These are phyloP conservation scores for Nysson spinosus DNA, from an alignment of 2,888 invertebrate genomes.

Conservation along the genomic window DNA sequence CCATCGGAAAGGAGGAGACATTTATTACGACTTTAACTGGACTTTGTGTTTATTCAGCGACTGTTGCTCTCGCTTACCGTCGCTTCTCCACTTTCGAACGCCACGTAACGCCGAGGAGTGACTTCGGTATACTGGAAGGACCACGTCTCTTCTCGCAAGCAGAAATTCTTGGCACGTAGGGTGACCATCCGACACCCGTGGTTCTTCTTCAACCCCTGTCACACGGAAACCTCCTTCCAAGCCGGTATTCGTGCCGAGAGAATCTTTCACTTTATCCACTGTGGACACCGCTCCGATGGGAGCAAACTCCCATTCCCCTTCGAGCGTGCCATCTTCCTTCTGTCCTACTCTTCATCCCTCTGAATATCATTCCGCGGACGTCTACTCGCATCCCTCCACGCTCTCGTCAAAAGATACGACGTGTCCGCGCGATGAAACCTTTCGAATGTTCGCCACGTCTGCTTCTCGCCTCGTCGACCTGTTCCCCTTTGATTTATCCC, in stretches of 20 bases:
- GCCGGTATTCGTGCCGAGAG: conserved; percentile 51
- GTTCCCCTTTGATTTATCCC: conserved; percentile 41
- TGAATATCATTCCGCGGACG: conserved; percentile 70
- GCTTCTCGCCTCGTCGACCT: conserved; percentile 36
- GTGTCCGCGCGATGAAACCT: conserved; percentile 41
- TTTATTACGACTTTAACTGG: conserved; percentile 77
- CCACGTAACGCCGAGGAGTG: conserved; percentile 38
- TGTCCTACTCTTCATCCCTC: conserved; percentile 57
- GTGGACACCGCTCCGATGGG: conserved; percentile 74
- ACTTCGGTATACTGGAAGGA: conserved; percentile 28
- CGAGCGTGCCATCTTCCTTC: conserved; percentile 12
- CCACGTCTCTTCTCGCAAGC: conserved; percentile 37
- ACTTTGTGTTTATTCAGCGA: conserved; percentile 77
- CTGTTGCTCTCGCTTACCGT: conserved; percentile 70
- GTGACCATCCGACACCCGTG: conserved; percentile 62
- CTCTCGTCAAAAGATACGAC: conserved; percentile 44
- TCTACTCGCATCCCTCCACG: conserved; percentile 57
- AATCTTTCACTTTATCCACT: conserved; percentile 76
- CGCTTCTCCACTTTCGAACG: conserved; percentile 27
- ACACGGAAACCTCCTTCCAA: conserved; percentile 50
- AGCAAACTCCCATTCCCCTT: conserved; percentile 43
- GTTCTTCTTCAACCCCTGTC: conserved; percentile 69
- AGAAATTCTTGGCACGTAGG: conserved; percentile 71
- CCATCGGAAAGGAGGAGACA: conserved; percentile 72
- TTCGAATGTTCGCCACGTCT: conserved; percentile 52